phyloP scores from a whole-genome alignment of 2,888 invertebrate genomes.

The Phalera bucephala region DNA sequence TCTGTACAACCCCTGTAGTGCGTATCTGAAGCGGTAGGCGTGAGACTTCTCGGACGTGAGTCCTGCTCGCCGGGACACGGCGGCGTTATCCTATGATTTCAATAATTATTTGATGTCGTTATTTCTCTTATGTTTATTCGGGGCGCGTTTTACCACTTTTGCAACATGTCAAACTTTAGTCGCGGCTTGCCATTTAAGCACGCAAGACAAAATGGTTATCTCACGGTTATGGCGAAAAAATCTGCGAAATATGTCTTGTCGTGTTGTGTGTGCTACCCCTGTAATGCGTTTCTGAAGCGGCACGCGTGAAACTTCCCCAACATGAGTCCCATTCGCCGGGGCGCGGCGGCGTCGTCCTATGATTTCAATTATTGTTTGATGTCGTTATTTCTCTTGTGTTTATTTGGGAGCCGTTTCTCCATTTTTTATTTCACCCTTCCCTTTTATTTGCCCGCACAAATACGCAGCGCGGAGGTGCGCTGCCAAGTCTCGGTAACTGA shows the following conservation, averaged over 20 bases:
- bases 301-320: slow-evolving; percentile 45
- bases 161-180: too few relatives aligned
- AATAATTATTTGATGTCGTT: slow-evolving; percentile 80
- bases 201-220: too few relatives aligned
- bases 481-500: slow-evolving; percentile 63
- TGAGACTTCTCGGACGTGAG: slow-evolving; percentile 48
- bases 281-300: slow-evolving; percentile 5
- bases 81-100: slow-evolving; percentile 69
- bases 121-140: too few relatives aligned
- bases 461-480: slow-evolving; percentile 56
- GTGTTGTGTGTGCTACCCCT: too few relatives aligned
- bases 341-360: slow-evolving; percentile 49
- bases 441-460: slow-evolving; percentile 67
- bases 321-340: slow-evolving; percentile 44
- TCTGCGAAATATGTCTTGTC: too few relatives aligned
- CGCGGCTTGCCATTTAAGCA: too few relatives aligned
- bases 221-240: too few relatives aligned
- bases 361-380: slow-evolving; percentile 81
- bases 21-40: slow-evolving; percentile 23
- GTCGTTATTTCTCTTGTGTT: too few relatives aligned
- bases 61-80: slow-evolving; percentile 35
- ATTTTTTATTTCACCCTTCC: slow-evolving; percentile 71
- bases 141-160: too few relatives aligned
- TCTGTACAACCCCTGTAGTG: too few relatives aligned
- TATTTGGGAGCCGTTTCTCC: slow-evolving; percentile 75